These are phyloP conservation scores for Mizuhopecten yessoensis DNA, from an alignment of 1,140 invertebrate genomes.

Conservation along the genomic window DNA sequence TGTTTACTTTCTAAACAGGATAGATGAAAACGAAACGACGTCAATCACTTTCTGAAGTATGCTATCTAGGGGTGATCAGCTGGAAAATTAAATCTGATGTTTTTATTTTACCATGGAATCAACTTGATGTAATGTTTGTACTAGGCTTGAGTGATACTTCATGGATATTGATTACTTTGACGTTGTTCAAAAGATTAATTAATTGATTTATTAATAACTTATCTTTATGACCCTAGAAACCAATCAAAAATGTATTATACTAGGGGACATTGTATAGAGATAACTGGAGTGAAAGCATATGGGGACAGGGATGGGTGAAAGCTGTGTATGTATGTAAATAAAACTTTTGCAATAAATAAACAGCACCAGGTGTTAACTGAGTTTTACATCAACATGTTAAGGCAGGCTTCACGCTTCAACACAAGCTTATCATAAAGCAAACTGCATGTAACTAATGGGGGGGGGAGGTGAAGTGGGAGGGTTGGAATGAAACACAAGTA, in stretches of 20 bases:
- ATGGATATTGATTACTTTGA: too few relatives aligned
- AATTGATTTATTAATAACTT: too few relatives aligned
- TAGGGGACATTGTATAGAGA: too few relatives aligned
- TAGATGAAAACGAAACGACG: neutral
- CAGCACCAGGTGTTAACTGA: neutral
- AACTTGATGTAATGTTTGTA: too few relatives aligned
- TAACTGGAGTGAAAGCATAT: neutral
- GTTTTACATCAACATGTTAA: neutral
- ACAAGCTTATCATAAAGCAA: neutral
- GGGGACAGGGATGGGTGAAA: neutral
- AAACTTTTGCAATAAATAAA: slow-evolving; percentile 27
- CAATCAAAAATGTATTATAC: neutral
- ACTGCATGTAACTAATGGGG: too few relatives aligned
- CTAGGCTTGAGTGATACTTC: too few relatives aligned
- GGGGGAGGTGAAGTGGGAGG: too few relatives aligned
- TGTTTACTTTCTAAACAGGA: neutral
- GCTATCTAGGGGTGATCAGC: neutral
- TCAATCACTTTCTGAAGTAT: neutral
- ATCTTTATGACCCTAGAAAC: too few relatives aligned
- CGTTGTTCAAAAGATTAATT: too few relatives aligned
- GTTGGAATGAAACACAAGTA: too few relatives aligned
- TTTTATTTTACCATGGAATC: too few relatives aligned
- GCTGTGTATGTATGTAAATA: neutral
- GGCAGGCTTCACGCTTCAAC: neutral
- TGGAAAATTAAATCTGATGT: neutral